These are phyloP conservation scores for Edolisoma coerulescens DNA, from an alignment of 2,113 vertebrate genomes.

Conservation along the genomic window DNA sequence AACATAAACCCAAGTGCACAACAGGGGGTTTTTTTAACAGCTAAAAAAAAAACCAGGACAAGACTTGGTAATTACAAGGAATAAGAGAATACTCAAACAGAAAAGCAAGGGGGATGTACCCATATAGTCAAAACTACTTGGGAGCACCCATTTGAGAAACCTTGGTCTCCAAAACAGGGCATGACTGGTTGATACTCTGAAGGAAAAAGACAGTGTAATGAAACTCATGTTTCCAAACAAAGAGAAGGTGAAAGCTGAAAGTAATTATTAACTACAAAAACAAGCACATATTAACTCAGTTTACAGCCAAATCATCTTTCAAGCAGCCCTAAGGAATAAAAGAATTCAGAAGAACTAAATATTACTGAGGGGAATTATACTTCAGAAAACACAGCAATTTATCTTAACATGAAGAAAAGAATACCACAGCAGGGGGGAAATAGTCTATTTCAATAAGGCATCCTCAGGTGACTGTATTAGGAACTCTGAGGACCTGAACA, in stretches of 20 bases:
- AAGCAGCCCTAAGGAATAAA: not conserved
- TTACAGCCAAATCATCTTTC: not conserved
- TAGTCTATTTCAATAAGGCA: not conserved
- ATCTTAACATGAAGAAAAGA: not conserved
- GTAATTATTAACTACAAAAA: not conserved
- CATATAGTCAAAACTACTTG: not conserved
- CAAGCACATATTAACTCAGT: not conserved
- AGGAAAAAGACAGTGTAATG: not conserved
- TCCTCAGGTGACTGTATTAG: not conserved
- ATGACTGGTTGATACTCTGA: not conserved
- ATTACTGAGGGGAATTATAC: not conserved
- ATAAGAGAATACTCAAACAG: not conserved
- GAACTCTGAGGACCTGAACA: not conserved
- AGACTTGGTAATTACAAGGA: not conserved
- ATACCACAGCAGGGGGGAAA: fast-evolving
- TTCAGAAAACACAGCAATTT: not conserved
- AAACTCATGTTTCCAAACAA: not conserved
- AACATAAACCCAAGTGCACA: not conserved
- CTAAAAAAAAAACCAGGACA: not conserved
- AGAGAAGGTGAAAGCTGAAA: not conserved
- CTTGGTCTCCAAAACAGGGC: not conserved
- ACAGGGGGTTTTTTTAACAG: not conserved
- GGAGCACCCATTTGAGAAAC: not conserved
- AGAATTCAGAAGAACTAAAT: not conserved
- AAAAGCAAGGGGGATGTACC: not conserved